Evolutionary conservation across 2,888 invertebrate species (phyloP).

Genomic region (Lepidochitona cinerea): DNA sequence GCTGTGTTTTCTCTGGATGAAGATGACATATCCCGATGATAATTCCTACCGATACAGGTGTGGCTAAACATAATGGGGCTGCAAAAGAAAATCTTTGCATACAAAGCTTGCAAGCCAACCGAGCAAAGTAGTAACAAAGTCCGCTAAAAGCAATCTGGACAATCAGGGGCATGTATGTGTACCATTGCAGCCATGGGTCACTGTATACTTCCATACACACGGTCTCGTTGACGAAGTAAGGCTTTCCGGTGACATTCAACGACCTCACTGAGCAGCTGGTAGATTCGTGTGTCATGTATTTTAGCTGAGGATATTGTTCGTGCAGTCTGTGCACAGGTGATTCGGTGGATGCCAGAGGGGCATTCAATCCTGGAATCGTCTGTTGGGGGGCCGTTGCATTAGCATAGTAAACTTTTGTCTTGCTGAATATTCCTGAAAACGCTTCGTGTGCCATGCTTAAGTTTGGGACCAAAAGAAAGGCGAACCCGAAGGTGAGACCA

Average conservation of each 20-base stretch:
- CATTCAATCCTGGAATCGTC: background rate
- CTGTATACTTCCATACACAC: slow-evolving; percentile 29
- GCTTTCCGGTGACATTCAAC: slow-evolving; percentile 12
- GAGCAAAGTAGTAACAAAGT: slow-evolving; percentile 71
- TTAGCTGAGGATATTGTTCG: background rate
- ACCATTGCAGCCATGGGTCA: slow-evolving; percentile 36
- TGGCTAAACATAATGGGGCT: slow-evolving; percentile 67
- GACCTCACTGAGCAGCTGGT: slow-evolving; percentile 28
- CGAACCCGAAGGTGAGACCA: slow-evolving; percentile 48
- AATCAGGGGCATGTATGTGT: slow-evolving; percentile 42
- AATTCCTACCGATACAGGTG: slow-evolving; percentile 63
- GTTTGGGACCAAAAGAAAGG: slow-evolving; percentile 46
- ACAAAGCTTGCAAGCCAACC: slow-evolving; percentile 73
- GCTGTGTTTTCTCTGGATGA: slow-evolving; percentile 19
- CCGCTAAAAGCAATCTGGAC: slow-evolving; percentile 65
- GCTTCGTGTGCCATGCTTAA: slow-evolving; percentile 33
- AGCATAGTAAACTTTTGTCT: background rate
- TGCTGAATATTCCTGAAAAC: slow-evolving; percentile 12
- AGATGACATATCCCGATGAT: slow-evolving; percentile 38
- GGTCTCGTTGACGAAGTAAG: slow-evolving; percentile 21
- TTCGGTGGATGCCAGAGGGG: background rate
- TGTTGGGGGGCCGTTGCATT: background rate
- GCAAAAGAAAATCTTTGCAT: slow-evolving; percentile 71
- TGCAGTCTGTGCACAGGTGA: background rate
- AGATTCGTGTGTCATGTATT: slow-evolving; percentile 20